phyloP scores from a whole-genome alignment of 2,888 invertebrate genomes.

The Synanthedon tipuliformis region DNA sequence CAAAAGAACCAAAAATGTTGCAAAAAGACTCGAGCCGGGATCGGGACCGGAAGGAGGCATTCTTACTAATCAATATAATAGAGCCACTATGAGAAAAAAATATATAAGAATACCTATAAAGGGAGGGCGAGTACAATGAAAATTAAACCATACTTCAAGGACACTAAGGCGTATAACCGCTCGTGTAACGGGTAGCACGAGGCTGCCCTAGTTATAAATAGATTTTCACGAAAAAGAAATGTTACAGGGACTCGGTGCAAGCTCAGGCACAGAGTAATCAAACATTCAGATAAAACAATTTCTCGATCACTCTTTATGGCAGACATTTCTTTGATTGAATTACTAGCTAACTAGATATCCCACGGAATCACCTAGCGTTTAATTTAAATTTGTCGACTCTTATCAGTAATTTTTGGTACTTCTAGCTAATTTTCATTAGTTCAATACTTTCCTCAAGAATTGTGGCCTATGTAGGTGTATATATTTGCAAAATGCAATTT shows the following conservation, averaged over 20 bases:
- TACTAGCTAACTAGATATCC: too few species aligned
- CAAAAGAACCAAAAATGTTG: constrained; percentile 55
- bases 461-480: too few species aligned
- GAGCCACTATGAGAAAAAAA: constrained; percentile 66
- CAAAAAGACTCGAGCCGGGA: constrained; percentile 33
- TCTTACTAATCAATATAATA: constrained; percentile 69
- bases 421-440: too few species aligned
- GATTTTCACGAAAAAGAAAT: constrained; percentile 71
- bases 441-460: too few species aligned
- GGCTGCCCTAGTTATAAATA: constrained; percentile 69
- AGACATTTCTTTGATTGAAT: too few species aligned
- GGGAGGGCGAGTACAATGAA: constrained; percentile 16
- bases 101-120: constrained; percentile 36
- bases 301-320: too few species aligned
- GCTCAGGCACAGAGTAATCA: constrained; percentile 33
- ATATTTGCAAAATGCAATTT: too few species aligned
- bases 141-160: constrained; percentile 15
- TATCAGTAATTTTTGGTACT: too few species aligned
- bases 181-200: constrained; percentile 23
- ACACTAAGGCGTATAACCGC: constrained; percentile 22
- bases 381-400: too few species aligned
- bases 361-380: too few species aligned
- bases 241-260: constrained; percentile 69
- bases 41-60: constrained; percentile 47
- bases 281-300: neutral